Base-by-base conservation (phyloP, 2,113 vertebrate genomes). In the Alligator sinensis region DNA sequence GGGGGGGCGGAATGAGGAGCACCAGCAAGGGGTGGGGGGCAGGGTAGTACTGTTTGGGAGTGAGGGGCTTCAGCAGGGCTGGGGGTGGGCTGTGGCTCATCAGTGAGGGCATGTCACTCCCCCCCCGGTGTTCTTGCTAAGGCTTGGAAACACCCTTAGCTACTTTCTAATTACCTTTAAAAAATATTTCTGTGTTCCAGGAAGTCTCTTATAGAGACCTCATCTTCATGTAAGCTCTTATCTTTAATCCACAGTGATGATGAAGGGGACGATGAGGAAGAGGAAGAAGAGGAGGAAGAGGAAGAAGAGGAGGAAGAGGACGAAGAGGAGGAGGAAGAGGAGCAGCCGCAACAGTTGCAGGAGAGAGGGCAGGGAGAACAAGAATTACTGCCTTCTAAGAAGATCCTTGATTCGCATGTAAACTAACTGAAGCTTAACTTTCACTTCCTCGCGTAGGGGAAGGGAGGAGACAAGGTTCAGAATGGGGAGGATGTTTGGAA, bases 251-350 rank as follows among this genome's bases (percentile, higher is more conserved):
- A 59, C 94, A 98, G 98, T 88, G 98, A 98, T 82, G 98, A 98
- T 9, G 98, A 98, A 58, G 98, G 97, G 5, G 98, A 98, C 2
- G 97, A 98, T 0, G 98, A 97, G 0, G 98, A 96, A 0, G 97
- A 97, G 0, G 98, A 96, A 0, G 98, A 96, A 0, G 97, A 91
- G 0, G 98, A 96, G 0, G 98, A 97, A 0, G 97, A 97, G 0
- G 97, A 98, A 0, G 98, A 98, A 0, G 98, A 98, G 0, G 98
- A 98, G 0, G 98, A 98, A 0, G 97, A 97, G 0, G 98, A 96
- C 0, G 97, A 97, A 0, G 97, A 98, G 0, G 98, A 98, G 0
- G 98, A 98, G 0, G 97, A 97, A 0, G 98, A 98, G 0, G 97
- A 98, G 2, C 93, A 97, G 11, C 95, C 97, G 16, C 93, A 97